These are phyloP conservation scores for Gopherus evgoodei DNA, from an alignment of 2,113 vertebrate genomes.

Conservation along the genomic window DNA sequence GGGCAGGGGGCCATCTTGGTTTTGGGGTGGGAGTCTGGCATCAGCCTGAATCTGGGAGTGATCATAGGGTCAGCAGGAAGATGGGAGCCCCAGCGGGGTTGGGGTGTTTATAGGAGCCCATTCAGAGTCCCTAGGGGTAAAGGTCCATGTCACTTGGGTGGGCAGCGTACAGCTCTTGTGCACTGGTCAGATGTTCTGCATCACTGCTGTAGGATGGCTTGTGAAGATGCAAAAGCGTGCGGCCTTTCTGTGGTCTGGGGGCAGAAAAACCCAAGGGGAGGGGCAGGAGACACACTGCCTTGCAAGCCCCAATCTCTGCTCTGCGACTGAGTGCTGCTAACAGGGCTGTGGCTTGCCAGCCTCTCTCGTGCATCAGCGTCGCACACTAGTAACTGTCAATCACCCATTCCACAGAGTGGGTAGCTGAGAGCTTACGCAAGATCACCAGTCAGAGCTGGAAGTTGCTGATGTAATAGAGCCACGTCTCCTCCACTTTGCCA, in stretches of 20 bases:
- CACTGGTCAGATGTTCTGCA: accelerated
- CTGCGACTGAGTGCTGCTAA: neutral
- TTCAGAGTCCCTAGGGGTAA: accelerated
- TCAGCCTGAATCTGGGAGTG: neutral
- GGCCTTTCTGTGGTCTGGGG: neutral
- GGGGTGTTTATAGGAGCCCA: accelerated
- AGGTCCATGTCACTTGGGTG: neutral
- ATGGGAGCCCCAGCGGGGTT: neutral
- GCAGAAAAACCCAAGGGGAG: neutral
- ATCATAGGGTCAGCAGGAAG: neutral
- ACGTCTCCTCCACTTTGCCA: too few relatives aligned
- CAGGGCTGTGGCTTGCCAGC: neutral
- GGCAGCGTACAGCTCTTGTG: neutral
- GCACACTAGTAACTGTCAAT: neutral
- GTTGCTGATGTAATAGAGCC: too few relatives aligned
- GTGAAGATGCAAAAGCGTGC: neutral
- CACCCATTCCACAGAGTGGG: neutral
- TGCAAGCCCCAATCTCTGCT: neutral
- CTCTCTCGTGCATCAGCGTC: neutral
- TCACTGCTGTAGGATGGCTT: neutral
- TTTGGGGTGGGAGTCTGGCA: too few relatives aligned
- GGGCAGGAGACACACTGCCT: too few relatives aligned
- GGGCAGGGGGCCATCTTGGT: too few relatives aligned
- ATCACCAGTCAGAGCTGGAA: too few relatives aligned
- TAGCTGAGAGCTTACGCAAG: neutral